Conservation (phyloP, 2,797 vertebrate genomes). For the Podarcis siculus region DNA sequence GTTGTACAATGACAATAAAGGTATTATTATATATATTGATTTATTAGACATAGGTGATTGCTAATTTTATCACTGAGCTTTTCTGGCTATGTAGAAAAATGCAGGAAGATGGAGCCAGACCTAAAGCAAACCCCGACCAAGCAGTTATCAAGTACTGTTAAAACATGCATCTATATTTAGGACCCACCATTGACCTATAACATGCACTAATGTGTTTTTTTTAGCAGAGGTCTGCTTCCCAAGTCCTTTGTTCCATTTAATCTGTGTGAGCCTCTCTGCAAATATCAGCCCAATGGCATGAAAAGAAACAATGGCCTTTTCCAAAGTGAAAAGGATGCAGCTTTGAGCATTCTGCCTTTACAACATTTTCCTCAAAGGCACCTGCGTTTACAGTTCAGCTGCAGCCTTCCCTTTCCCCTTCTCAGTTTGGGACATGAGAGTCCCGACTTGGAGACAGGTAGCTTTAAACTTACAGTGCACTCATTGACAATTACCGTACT, state of each 20-base stretch:
- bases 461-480: slow-evolving; percentile 61
- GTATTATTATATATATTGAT: no score
- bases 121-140: not conserved
- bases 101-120: rapidly evolving
- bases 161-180: slow-evolving; percentile 21
- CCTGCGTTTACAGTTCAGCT: slow-evolving; percentile 64
- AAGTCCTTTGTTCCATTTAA: slow-evolving; percentile 63
- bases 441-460: slow-evolving; percentile 47
- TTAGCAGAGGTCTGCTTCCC: slow-evolving; percentile 20
- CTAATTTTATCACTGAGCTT: not conserved
- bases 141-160: not conserved
- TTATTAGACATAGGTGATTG: not conserved
- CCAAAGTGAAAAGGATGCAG: slow-evolving; percentile 54
- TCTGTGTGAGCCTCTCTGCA: slow-evolving; percentile 57
- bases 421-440: slow-evolving; percentile 36
- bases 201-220: slow-evolving; percentile 20
- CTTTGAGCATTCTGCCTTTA: slow-evolving; percentile 54
- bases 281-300: slow-evolving; percentile 55
- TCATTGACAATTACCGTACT: slow-evolving; percentile 33
- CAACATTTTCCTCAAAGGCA: slow-evolving; percentile 65
- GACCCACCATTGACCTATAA: slow-evolving; percentile 33
- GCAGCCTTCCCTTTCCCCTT: not conserved
- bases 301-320: slow-evolving; percentile 67
- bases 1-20: no score
- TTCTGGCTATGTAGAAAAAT: not conserved